Conservation (phyloP, 2,113 vertebrate genomes). For the Pedionomus torquatus region DNA sequence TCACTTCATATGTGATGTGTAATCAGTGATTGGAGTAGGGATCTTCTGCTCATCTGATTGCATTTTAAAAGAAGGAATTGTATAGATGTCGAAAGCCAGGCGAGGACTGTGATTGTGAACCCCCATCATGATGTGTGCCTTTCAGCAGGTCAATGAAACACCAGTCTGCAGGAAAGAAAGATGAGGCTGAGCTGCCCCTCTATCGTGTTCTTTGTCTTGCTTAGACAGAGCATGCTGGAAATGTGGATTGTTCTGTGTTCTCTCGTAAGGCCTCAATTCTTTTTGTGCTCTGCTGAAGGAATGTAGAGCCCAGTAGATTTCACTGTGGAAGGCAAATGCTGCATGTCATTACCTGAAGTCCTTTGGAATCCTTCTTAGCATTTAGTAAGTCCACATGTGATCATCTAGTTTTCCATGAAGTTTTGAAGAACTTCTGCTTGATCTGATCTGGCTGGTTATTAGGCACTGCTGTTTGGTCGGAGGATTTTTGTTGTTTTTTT, state of each 20-base stretch:
- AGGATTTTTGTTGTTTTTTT: neutral
- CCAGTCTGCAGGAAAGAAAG: neutral
- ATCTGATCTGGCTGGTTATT: neutral
- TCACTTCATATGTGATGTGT: neutral
- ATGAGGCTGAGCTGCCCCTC: neutral
- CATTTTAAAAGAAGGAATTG: neutral
- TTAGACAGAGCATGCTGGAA: neutral
- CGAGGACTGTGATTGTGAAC: neutral
- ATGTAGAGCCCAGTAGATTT: neutral
- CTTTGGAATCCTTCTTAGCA: neutral
- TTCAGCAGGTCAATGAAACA: neutral
- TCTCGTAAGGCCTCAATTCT: neutral
- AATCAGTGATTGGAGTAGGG: neutral
- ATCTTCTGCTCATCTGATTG: neutral
- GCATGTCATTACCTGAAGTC: neutral
- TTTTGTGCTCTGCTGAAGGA: neutral
- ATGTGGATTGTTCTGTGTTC: neutral
- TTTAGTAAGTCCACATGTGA: neutral
- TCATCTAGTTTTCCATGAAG: neutral
- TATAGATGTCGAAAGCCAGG: neutral
- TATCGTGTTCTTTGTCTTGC: neutral
- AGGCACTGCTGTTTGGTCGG: neutral
- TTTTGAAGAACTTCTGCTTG: neutral
- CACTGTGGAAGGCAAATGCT: neutral
- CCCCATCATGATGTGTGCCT: neutral